Evolutionary conservation across 2,113 vertebrate genomes (phyloP).

Genomic region (Tachysurus fulvidraco): DNA sequence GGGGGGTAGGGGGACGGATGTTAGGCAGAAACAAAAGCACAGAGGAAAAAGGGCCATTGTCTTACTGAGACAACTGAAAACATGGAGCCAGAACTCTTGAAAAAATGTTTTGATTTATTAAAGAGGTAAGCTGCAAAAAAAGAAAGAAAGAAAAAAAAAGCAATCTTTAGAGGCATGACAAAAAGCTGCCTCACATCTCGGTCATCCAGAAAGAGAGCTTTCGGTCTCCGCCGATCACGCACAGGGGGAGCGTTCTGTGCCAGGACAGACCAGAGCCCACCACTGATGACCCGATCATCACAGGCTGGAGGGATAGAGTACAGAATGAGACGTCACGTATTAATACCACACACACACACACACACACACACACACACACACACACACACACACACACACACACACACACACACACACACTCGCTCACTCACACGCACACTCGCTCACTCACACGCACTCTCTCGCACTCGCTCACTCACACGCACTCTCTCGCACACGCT

Average conservation of each 20-base stretch:
- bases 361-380: not conserved
- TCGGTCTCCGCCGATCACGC: slow-evolving; percentile 87
- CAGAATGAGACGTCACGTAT: not conserved
- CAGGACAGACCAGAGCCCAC: slow-evolving; percentile 92
- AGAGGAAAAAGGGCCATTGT: not conserved
- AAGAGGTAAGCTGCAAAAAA: slow-evolving; percentile 27
- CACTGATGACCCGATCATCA: slow-evolving; percentile 80
- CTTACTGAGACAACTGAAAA: not conserved
- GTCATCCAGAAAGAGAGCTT: slow-evolving; percentile 95
- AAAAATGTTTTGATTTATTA: slow-evolving; percentile 58
- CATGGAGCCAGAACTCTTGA: not conserved
- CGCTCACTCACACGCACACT: no score
- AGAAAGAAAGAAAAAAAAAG: not conserved
- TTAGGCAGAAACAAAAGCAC: not conserved
- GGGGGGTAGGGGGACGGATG: no score
- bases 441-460: no score
- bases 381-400: no score
- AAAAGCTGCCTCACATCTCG: slow-evolving; percentile 80
- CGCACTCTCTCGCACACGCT: no score
- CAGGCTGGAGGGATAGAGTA: slow-evolving; percentile 73
- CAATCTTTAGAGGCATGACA: slow-evolving; percentile 6
- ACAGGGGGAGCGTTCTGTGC: slow-evolving; percentile 90
- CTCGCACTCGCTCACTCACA: no score
- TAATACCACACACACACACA: not conserved
- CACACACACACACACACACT: no score